Conservation (phyloP, 1,140 invertebrate genomes). For the Drosophila sproati region DNA sequence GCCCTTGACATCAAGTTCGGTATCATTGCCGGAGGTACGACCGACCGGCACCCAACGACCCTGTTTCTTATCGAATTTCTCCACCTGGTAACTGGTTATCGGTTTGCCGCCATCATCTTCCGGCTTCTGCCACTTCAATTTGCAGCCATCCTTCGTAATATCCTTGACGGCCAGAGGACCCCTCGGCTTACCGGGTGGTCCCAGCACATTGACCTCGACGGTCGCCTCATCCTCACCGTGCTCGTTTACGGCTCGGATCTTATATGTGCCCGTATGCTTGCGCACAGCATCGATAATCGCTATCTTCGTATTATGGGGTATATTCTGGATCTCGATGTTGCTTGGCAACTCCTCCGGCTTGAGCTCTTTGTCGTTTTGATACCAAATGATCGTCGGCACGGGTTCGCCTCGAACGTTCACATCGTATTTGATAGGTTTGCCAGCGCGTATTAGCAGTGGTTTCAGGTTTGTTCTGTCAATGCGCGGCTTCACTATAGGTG, state of each 20-base stretch:
- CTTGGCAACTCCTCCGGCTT: constrained; percentile 86
- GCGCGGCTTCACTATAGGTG: constrained; percentile 92
- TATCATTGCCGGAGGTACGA: constrained; percentile 89
- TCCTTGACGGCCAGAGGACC: constrained; percentile 97
- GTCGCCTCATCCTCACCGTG: constrained; percentile 97
- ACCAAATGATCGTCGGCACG: constrained; percentile 96
- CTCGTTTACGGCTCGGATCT: constrained; percentile 95
- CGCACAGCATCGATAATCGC: constrained; percentile 93
- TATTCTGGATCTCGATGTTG: constrained; percentile 94
- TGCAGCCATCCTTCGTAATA: constrained; percentile 94
- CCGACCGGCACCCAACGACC: constrained; percentile 97
- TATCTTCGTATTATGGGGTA: constrained; percentile 97
- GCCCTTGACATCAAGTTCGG: constrained; percentile 96
- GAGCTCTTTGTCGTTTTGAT: constrained; percentile 85
- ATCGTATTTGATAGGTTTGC: constrained; percentile 96
- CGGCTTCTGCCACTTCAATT: constrained; percentile 98
- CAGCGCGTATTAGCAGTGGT: constrained; percentile 94
- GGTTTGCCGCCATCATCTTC: constrained; percentile 99
- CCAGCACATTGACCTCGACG: constrained; percentile 96
- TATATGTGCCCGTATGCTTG: constrained; percentile 95
- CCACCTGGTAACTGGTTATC: constrained; percentile 97
- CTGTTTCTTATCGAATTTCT: constrained; percentile 97
- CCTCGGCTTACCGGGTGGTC: constrained; percentile 92
- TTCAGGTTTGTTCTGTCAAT: constrained; percentile 98
- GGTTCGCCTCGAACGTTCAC: constrained; percentile 98